Base-by-base conservation (phyloP, 2,113 vertebrate species). In the Phaethon lepturus region DNA sequence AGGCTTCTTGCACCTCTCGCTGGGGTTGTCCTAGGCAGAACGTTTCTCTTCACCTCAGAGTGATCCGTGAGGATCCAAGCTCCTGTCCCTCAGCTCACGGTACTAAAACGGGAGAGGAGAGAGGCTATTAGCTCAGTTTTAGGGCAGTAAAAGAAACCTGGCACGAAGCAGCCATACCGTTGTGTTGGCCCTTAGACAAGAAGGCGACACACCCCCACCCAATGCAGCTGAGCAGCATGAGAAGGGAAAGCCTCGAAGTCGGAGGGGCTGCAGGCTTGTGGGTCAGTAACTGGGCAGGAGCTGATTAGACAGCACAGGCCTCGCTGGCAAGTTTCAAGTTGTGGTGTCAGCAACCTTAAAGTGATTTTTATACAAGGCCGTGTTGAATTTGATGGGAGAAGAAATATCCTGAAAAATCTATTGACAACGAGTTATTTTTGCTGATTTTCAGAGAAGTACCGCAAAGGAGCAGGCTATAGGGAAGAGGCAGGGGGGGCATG, bases 241-340 rank as follows among this genome's bases (percentile, higher is more conserved):
- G 79, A 71, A 66, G 50, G 38, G 66, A 94, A 91, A 95, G 45
- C 31, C 81, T 94, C 2, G 0, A 26, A 73, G 74, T 0, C 19
- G 7, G n/a, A 92, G 52, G 19, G 0, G 1, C 44, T 0, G 0
- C 44, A 7, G 13, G 14, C 33, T 56, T 56, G 47, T 47, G 82
- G 60, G 38, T 42, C 60, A n/a, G 22, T 28, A 47, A 23, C 17
- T 2, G 40, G 59, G 80, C 11, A 7, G 72, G 62, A 58, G 25
- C 59, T 17, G 55, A 22, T 67, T 19, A 17, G n/a, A 38, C 28
- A 66, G 63, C 28, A 10, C 9, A 8, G 69, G 11, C 55, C 18
- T 88, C 1, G 1, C 62, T 69, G 49, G 50, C 23, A 44, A 45
- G 45, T 22, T 81, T 79, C 26, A 15, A 8, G 0, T 8, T 7